phyloP scores from a whole-genome alignment of 2,113 vertebrate species.

The Zootoca vivipara region DNA sequence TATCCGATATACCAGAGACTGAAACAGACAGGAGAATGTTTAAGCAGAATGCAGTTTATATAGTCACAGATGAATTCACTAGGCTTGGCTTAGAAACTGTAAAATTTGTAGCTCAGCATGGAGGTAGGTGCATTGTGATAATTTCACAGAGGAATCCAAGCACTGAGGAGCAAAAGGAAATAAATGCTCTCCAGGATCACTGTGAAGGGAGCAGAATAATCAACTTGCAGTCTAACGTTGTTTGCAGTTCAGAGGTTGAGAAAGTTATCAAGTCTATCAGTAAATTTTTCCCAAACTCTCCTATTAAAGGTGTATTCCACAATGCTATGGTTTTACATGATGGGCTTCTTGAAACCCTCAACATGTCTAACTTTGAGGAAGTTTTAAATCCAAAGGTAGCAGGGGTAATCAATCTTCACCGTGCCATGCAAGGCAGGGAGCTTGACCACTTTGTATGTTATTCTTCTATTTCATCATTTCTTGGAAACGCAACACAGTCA shows the following conservation, averaged over 20 bases:
- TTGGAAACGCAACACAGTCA: slow-evolving; percentile 82
- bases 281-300: slow-evolving; percentile 69
- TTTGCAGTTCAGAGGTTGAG: slow-evolving; percentile 68
- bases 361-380: slow-evolving; percentile 74
- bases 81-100: slow-evolving; percentile 89
- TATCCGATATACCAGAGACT: slow-evolving; percentile 72
- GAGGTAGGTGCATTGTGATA: slow-evolving; percentile 79
- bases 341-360: slow-evolving; percentile 77
- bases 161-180: slow-evolving; percentile 71
- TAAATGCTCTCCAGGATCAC: slow-evolving; percentile 72
- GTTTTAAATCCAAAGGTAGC: slow-evolving; percentile 85
- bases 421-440: slow-evolving; percentile 76
- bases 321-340: slow-evolving; percentile 84
- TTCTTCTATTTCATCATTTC: slow-evolving; percentile 85
- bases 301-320: slow-evolving; percentile 86
- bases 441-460: slow-evolving; percentile 90
- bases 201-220: slow-evolving; percentile 61
- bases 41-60: slow-evolving; percentile 74
- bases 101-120: slow-evolving; percentile 81
- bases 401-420: slow-evolving; percentile 84
- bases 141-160: slow-evolving; percentile 77
- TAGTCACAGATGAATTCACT: slow-evolving; percentile 84
- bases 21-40: slow-evolving; percentile 71
- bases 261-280: slow-evolving; percentile 72
- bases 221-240: slow-evolving; percentile 80